Base-by-base conservation (phyloP, 2,888 invertebrate genomes). In the Phengaris arion region DNA sequence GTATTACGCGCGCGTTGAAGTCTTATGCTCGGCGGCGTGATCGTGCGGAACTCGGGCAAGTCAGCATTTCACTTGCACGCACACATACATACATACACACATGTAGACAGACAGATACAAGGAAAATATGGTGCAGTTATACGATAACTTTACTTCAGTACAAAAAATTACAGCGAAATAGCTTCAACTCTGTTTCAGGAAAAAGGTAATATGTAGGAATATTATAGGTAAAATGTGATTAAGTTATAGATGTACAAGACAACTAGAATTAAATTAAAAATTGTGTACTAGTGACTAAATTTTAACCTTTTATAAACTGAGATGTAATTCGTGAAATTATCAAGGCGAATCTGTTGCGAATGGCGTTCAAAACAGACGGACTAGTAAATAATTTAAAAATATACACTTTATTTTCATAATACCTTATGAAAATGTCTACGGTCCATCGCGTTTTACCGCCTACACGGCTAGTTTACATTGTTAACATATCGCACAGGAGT, bases 1-100 rank as follows among this genome's bases (percentile, higher is more conserved):
- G n/a, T 45, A 68, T 59, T 48, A 59, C 57, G 78, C 77, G 76
- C 83, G 81, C 85, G 85, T 85, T 85, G 85, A 85, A 80, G 81
- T 85, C 85, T 85, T 85, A 85, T 84, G 76, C 77, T 80, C 78
- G 80, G 77, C 70, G 77, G 74, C 51, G 59, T 77, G 74, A 46
- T 74, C 70, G 52, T 69, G 76, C 76, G 55, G 74, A 68, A 75
- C 74, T 7, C 35, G 13, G 4, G 48, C 45, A 73, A 75, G 48
- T 68, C 46, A 52, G 64, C 74, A 22, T 68, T 64, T 54, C 48
- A 70, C 69, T 48, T 48, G 48, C 69, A 69, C 48, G 48, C 48
- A 68, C 45, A 68, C 68, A 6, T 45, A 12, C 68, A 68, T 12
- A 68, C 68, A 68, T 6, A 45, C 46, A 8, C n/a, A 69, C n/a